phyloP scores from a whole-genome alignment of 2,797 vertebrate species.

The Petrocephalus schoutedeni region DNA sequence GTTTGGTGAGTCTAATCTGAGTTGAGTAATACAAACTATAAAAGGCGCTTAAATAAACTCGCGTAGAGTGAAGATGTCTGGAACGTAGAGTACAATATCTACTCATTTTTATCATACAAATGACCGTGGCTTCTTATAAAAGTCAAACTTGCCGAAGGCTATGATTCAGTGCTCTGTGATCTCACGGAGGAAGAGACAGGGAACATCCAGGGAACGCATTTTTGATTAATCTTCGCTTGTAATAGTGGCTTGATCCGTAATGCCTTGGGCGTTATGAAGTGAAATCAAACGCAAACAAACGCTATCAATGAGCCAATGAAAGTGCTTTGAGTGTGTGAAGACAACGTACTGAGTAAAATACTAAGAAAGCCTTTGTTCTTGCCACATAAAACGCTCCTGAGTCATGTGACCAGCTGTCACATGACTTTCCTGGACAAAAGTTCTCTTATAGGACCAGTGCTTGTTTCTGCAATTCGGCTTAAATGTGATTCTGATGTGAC shows the following conservation, averaged over 20 bases:
- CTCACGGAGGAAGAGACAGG: background rate
- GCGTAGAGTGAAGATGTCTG: background rate
- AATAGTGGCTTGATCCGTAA: constrained; percentile 34
- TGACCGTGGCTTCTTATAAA: constrained; percentile 20
- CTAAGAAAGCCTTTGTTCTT: constrained; percentile 26
- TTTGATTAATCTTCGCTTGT: constrained; percentile 32
- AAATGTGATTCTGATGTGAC: constrained; percentile 53
- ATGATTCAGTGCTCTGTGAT: constrained; percentile 25
- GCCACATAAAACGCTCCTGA: constrained; percentile 20
- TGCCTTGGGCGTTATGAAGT: constrained; percentile 45
- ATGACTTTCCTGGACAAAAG: constrained; percentile 40
- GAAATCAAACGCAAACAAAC: constrained; percentile 9
- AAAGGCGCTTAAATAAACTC: background rate
- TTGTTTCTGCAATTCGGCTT: constrained; percentile 18
- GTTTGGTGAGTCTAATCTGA: background rate
- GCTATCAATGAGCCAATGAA: constrained; percentile 51
- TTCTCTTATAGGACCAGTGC: constrained; percentile 32
- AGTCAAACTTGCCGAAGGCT: constrained; percentile 26
- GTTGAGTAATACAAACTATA: constrained; percentile 7
- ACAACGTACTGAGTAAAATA: constrained; percentile 38
- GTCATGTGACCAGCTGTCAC: constrained; percentile 17
- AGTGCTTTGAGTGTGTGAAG: constrained; percentile 37
- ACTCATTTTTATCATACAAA: constrained; percentile 25
- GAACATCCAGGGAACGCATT: constrained; percentile 19
- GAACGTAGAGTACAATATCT: constrained; percentile 15